A percentile compares a stretch with the other conserved stretches of the same genome.
Conservation (phyloP, 2,113 vertebrate species). For the Kobus ellipsiprymnus region DNA sequence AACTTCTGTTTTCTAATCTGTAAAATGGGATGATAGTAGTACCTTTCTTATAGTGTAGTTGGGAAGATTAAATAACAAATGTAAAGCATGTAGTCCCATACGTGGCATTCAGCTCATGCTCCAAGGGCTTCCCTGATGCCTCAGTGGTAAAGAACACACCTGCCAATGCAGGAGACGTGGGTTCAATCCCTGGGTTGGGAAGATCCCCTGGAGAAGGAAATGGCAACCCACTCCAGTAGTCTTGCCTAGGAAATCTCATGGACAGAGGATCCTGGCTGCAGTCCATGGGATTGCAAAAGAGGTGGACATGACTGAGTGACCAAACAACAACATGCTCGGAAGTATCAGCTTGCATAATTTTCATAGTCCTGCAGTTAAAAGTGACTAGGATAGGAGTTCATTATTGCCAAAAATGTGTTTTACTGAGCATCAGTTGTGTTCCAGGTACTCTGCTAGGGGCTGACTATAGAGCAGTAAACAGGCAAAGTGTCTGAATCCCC, state of each 20-base stretch:
- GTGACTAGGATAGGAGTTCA: not conserved
- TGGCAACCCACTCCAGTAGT: not conserved
- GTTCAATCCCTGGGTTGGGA: not conserved
- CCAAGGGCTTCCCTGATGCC: not conserved
- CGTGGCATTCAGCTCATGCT: not conserved
- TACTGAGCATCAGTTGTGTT: not conserved
- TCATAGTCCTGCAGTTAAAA: not conserved
- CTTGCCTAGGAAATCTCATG: not conserved
- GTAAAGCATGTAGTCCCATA: not conserved
- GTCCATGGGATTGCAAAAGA: not conserved
- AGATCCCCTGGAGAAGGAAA: not conserved
- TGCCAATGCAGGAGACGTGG: not conserved
- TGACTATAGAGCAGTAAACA: not conserved
- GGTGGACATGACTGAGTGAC: not conserved
- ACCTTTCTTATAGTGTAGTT: not conserved
- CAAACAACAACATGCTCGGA: not conserved
- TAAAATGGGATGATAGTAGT: not conserved
- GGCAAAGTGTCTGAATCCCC: not conserved
- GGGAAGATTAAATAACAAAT: not conserved
- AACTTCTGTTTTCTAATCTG: not conserved
- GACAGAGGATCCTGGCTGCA: not conserved
- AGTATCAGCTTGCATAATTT: not conserved
- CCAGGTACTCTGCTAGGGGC: not conserved
- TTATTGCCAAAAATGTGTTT: not conserved
- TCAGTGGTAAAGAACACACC: not conserved